These are phyloP conservation scores for Aurelia sp. DNA, from an alignment of 30 jellyfish, hydroid and myxozoan species.

Conservation along the genomic window DNA sequence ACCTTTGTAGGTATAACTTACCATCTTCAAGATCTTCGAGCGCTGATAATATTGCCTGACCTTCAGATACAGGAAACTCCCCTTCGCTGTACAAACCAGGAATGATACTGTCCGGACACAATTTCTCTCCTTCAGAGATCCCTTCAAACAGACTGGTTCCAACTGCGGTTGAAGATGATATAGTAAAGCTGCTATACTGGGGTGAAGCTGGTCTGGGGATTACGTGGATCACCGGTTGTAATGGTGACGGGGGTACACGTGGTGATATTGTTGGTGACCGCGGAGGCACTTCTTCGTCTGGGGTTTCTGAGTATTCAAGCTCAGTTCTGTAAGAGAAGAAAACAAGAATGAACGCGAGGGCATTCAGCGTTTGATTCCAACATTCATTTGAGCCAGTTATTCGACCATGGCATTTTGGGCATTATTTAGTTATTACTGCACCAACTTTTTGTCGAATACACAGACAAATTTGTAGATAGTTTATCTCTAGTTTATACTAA, in stretches of 20 bases:
- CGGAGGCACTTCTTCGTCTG: slow-evolving; percentile 16
- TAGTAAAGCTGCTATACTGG: slow-evolving; percentile 36
- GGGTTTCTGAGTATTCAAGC: not conserved
- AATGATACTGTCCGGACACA: slow-evolving; percentile 61
- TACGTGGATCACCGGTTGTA: slow-evolving; percentile 14
- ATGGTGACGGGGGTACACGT: slow-evolving; percentile 24
- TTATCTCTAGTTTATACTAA: no score
- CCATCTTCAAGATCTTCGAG: slow-evolving; percentile 50
- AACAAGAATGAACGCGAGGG: no score
- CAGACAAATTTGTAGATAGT: no score
- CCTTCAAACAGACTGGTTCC: slow-evolving; percentile 86
- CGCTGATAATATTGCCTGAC: slow-evolving; percentile 44
- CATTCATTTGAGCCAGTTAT: no score
- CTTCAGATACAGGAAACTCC: slow-evolving; percentile 79
- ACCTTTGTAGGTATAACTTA: not conserved
- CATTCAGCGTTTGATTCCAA: no score
- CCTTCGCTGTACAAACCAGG: slow-evolving; percentile 88
- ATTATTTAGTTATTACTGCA: no score
- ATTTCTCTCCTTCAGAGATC: slow-evolving; percentile 84
- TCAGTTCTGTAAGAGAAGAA: slow-evolving; percentile 1
- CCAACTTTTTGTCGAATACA: no score
- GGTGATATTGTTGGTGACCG: not conserved
- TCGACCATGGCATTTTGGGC: no score
- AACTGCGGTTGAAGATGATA: slow-evolving; percentile 65
- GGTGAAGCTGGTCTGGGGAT: slow-evolving; percentile 19